Evolutionary conservation across 2,888 invertebrate species (phyloP), one percentile per base, ranked within the genome.

Genomic region (Nymphalis c-album): DNA sequence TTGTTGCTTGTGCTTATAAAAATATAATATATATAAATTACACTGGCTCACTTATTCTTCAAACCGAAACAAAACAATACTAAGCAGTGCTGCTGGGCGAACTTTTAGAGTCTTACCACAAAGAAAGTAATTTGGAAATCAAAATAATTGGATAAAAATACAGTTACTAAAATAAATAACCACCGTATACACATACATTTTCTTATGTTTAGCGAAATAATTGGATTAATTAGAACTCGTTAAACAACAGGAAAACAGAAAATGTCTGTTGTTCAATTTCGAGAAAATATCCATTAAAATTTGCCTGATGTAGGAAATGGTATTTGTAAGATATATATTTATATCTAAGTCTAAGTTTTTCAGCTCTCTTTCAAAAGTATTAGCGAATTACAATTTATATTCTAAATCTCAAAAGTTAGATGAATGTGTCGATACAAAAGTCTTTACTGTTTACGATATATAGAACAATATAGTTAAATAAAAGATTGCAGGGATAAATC

Each of bases 201-300:
- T 35, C 22, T 57, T 35, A 35, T n/a, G n/a, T 17, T 26, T 5
- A n/a, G 18, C n/a, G 7, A 26, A 55, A n/a, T 55, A 20, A 35
- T 55, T 57, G 57, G 17, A n/a, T n/a, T 7, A 7, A 57, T 35
- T 57, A 57, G 35, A 8, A n/a, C 35, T 35, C 35, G 35, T 57
- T 35, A 57, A 57, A n/a, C 35, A 57, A 35, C 10, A 57, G n/a
- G 31, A n/a, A 57, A 57, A 57, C 35, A 57, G 35, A n/a, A 7
- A 35, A 53, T 22, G 17, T 22, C 17, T 10, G 35, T 18, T 8
- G 35, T 55, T 35, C 31, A 55, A n/a, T 55, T 55, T 35, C 13
- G 10, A 57, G 57, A 57, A 57, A 57, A 35, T 2, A n/a, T 10
- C 35, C 8, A 18, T 18, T 31, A 18, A 57, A 35, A 10, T 31